A percentile compares a stretch with the other conserved stretches of the same genome.
These are phyloP conservation scores for Meriones unguiculatus DNA, from an alignment of 2,113 vertebrate genomes.

Conservation along the genomic window DNA sequence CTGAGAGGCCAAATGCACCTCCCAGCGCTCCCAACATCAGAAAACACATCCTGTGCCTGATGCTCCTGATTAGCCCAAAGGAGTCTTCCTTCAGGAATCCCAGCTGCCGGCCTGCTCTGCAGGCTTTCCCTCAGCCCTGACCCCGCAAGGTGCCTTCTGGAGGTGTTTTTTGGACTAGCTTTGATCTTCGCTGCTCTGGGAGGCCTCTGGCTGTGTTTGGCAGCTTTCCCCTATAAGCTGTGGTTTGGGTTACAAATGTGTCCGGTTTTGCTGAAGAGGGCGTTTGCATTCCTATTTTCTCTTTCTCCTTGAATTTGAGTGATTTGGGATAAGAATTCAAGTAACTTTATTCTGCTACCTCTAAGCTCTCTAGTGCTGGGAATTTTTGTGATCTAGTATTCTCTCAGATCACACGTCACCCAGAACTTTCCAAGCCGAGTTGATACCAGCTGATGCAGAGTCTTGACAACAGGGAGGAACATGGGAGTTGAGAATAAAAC, in stretches of 20 bases:
- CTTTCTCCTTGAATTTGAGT: constrained; percentile 53
- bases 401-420: constrained; percentile 36
- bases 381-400: constrained; percentile 32
- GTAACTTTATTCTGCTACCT: constrained; percentile 41
- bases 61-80: not conserved
- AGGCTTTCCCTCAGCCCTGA: not conserved
- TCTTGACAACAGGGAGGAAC: constrained; percentile 34
- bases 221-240: constrained; percentile 26
- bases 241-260: constrained; percentile 64
- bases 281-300: constrained; percentile 33
- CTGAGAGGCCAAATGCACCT: not conserved
- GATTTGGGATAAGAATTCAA: constrained; percentile 51
- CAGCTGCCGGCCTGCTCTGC: not conserved
- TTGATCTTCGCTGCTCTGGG: constrained; percentile 14
- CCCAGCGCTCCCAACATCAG: not conserved
- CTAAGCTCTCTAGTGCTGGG: constrained; percentile 14
- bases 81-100: not conserved
- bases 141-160: constrained; percentile 42
- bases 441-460: not conserved
- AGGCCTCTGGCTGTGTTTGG: not conserved
- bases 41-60: not conserved
- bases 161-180: not conserved
- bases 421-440: not conserved
- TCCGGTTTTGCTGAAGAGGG: constrained; percentile 47
- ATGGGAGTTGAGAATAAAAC: not conserved